Percentiles rank a stretch among this genome's conserved stretches.
phyloP scores from a whole-genome alignment of 1,140 invertebrate genomes.

The Ruditapes philippinarum region DNA sequence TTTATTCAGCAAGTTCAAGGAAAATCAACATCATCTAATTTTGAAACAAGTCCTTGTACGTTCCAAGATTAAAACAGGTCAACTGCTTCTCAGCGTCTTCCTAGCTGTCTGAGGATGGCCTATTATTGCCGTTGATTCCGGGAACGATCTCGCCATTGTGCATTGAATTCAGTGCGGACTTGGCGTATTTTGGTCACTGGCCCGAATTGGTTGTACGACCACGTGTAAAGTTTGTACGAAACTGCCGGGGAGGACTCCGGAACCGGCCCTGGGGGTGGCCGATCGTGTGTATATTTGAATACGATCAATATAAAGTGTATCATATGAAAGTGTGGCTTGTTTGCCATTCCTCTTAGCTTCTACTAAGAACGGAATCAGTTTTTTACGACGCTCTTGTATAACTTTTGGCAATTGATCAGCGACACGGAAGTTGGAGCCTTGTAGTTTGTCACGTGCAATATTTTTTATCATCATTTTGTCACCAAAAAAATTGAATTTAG shows the following conservation, averaged over 20 bases:
- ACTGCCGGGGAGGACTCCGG: too few relatives aligned
- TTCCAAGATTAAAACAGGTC: neutral
- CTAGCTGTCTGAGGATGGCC: too few relatives aligned
- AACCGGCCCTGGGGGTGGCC: too few relatives aligned
- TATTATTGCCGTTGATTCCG: too few relatives aligned
- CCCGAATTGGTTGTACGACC: neutral
- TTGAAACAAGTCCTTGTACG: neutral
- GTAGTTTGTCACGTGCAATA: neutral
- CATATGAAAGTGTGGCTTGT: constrained; percentile 2
- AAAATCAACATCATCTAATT: too few relatives aligned
- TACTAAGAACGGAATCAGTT: constrained; percentile 22
- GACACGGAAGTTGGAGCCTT: neutral
- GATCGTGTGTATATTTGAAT: neutral
- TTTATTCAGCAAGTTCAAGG: too few relatives aligned
- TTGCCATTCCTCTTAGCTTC: neutral
- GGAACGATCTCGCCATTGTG: too few relatives aligned
- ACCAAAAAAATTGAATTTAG: neutral
- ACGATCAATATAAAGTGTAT: neutral
- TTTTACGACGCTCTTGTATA: neutral
- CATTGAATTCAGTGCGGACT: too few relatives aligned
- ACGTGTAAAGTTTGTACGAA: too few relatives aligned
- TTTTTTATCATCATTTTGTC: constrained; percentile 13
- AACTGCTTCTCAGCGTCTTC: neutral
- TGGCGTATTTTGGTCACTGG: neutral
- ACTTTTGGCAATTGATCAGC: neutral